Evolutionary conservation across 2,113 vertebrate species (phyloP), one percentile per base, ranked within the genome.

Genomic region (Sclerurus mexicanus): DNA sequence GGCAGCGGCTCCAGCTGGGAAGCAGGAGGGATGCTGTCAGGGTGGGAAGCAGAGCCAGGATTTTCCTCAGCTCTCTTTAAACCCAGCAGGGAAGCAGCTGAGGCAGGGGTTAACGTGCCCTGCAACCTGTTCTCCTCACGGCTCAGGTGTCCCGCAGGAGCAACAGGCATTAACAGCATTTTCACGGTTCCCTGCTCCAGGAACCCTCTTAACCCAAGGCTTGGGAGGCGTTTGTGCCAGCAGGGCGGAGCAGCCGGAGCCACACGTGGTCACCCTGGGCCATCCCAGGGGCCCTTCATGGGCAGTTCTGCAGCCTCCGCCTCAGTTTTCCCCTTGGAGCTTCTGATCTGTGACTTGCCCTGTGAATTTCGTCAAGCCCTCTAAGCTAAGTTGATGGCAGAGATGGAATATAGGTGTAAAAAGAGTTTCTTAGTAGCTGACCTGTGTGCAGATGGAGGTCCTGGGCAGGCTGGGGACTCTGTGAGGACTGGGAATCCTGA

Each of bases 271-370:
- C 59, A 40, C 52, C 25, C 17, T 7, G 63, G 18, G 42, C 35
- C 21, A 6, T 16, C 14, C 35, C 27, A 0, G 8, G 15, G 47
- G 7, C 18, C 16, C 19, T 46, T 76, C 21, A 35, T 0, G 0
- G 18, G 21, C 39, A 3, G 0, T 21, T 60, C 44, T 75, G 39
- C 44, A 46, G 33, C 47, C 44, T 21, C 31, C 2, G 2, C 27
- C 23, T 31, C 47, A 31, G 42, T 21, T 71, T 71, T 67, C 11
- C 2, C 35, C 62, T 85, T 42, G 71, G 23, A 22, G 25, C 13
- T 39, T 53, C 69, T 58, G 55, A 50, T 8, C 55, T 0, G 0
- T 66, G 69, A 35, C 55, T n/a, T 58, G 21, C 24, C 0, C 0
- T 3, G 1, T 19, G 53, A 24, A 28, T 64, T 81, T 71, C 40